Percentiles rank a stretch among this genome's conserved stretches.
Evolutionary conservation across 2,113 vertebrate species (phyloP).

Genomic region (Connochaetes taurinus): DNA sequence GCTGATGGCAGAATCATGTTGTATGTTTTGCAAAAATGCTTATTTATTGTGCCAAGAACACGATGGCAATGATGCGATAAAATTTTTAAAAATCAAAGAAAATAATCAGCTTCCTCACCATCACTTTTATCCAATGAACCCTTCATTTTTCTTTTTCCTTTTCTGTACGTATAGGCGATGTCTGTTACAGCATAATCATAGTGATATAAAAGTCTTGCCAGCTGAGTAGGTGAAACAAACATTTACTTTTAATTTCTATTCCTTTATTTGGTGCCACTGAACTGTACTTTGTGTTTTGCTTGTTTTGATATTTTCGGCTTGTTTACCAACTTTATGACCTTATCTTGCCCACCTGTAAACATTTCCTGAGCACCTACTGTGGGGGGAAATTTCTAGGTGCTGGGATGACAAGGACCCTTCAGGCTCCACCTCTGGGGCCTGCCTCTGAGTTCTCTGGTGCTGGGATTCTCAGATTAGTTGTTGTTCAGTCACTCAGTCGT

Average conservation of each 20-base stretch:
- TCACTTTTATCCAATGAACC: neutral
- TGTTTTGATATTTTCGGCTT: neutral
- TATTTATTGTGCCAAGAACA: neutral
- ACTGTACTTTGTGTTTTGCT: neutral
- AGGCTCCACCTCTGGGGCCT: neutral
- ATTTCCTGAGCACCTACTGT: neutral
- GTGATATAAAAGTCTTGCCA: no score
- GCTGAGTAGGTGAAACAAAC: neutral
- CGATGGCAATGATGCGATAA: fast-evolving
- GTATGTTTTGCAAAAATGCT: neutral
- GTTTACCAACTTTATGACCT: neutral
- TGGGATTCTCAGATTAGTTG: neutral
- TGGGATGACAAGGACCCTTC: neutral
- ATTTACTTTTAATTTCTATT: neutral
- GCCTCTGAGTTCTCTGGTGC: neutral
- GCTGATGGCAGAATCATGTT: fast-evolving
- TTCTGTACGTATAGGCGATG: fast-evolving
- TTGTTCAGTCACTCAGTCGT: neutral
- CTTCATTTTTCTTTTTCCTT: neutral
- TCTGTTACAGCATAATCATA: neutral
- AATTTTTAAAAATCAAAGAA: neutral
- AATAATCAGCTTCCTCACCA: neutral
- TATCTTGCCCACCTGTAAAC: neutral
- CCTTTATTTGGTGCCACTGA: neutral
- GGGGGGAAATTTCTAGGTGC: neutral